Evolutionary conservation across 2,797 vertebrate species (phyloP).

Genomic region (Lithobates sylvaticus): DNA sequence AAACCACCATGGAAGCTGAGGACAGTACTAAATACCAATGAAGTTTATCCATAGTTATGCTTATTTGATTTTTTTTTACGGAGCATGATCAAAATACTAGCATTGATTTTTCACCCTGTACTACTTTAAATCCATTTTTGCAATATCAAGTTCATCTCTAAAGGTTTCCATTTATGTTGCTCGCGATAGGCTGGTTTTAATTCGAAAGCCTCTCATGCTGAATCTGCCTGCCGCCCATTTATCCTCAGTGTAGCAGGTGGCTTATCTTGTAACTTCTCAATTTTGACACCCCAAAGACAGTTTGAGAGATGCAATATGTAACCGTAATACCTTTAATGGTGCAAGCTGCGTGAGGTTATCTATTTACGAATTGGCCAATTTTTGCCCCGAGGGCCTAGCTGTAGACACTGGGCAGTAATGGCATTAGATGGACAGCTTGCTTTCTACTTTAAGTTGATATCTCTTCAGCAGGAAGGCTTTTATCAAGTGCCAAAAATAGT

Average conservation of each 20-base stretch:
- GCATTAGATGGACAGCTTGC: conserved; percentile 59
- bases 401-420: conserved; percentile 56
- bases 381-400: conserved; percentile 37
- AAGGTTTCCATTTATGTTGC: not conserved
- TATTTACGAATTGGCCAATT: conserved; percentile 51
- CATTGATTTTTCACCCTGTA: too few relatives aligned
- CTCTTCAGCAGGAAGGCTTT: conserved; percentile 41
- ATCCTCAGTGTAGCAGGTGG: conserved; percentile 53
- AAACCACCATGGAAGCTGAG: too few relatives aligned
- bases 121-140: too few relatives aligned
- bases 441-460: conserved; percentile 58
- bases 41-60: too few relatives aligned
- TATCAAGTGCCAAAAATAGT: conserved; percentile 49
- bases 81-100: too few relatives aligned
- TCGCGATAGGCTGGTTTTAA: not conserved
- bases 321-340: conserved; percentile 52
- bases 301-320: conserved; percentile 59
- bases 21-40: too few relatives aligned
- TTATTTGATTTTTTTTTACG: too few relatives aligned
- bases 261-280: conserved; percentile 47
- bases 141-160: not conserved
- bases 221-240: conserved; percentile 15
- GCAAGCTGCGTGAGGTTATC: conserved; percentile 36
- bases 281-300: conserved; percentile 58
- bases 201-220: conserved; percentile 3